Base-by-base conservation (phyloP, 1,140 invertebrate genomes). In the Diabrotica virgifera region DNA sequence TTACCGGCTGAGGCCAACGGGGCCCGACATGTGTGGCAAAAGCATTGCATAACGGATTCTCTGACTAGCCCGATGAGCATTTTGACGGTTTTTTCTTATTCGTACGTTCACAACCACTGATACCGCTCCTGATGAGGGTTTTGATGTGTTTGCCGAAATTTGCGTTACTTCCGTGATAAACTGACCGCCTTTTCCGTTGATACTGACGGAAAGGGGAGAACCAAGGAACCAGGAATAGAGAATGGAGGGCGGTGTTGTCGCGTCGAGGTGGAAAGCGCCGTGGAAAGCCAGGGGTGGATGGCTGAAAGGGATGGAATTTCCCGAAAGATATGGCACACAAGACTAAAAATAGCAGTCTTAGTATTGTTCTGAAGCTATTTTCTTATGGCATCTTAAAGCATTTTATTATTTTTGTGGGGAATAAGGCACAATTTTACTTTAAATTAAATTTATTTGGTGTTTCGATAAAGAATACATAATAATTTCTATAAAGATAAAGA, bases 31-130 rank as follows among this genome's bases (percentile, higher is more conserved):
- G 90, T 90, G 79, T 92, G 90, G 83, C 91, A 94, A 83, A 94
- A 93, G 84, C 91, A 94, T 84, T 92, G 89, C 86, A 93, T 85
- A 78, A 94, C 89, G 73, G 90, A 92, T 79, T 93, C 90, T 79
- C 89, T 88, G 76, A 94, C 89, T 74, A 93, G 85, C 80, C 86
- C 89, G 83, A 93, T 90, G 82, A 93, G 81, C 90, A 94, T 93
- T 70, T 79, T 86, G 81, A 74, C 74, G 73, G 73, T 55, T 59
- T 65, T 6, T 60, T 69, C 35, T 62, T 68, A 7, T 59, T 13
- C 4, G 6, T n/a, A 3, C 40, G 40, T 46, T 46, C 40, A 46
- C 40, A 46, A 46, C 40, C 40, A 46, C 40, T 46, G 40, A 10
- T 46, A 46, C 2, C n/a, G 8, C 40, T 46, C 40, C 40, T 46